Evolutionary conservation across 2,888 invertebrate species (phyloP), one percentile per base, ranked within the genome.

Genomic region (Prosopocoilus inquinatus): DNA sequence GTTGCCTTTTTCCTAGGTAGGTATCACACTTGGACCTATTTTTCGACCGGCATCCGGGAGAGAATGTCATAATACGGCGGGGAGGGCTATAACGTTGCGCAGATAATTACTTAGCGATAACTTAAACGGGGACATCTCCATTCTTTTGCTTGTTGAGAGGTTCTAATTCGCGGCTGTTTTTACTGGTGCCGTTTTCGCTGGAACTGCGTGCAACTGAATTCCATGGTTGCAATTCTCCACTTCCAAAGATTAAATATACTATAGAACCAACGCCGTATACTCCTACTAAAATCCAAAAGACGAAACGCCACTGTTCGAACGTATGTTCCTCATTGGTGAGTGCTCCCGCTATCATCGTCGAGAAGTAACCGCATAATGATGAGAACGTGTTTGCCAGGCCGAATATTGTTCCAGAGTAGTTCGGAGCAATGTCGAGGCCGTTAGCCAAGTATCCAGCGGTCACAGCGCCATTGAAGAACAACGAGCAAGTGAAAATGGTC

Each of bases 381-480:
- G 91, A 91, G 52, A 92, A 75, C 0, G 91, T 91, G 70, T 93
- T 93, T n/a, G 92, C 91, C 80, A 94, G 79, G 36, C 93, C 93
- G 74, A 93, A 92, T 60, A 94, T 91, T 1, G 93, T 93, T 1
- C 94, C 90, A 54, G 91, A 90, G 72, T 91, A 94, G 74, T 92
- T 91, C 0, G 93, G 93, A 2, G 93, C 92, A 66, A 94, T 91
- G 67, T 94, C 93, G 16, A 94, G 79, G 9, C 90, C 91, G 70
- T 93, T 93, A 59, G 91, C 89, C 28, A 92, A 81, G 74, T 92
- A 93, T 0, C 93, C 93, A 8, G 90, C 91, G 0, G 91, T 91
- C 11, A 92, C 91, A 0, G 88, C 91, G 13, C 94, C 94, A 75
- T 92, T 92, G 67, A 91, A 84, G 62, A 91, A 91, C 16, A 93